Base-by-base conservation (phyloP, 2,797 vertebrate genomes). In the Sebastes trivittatus region DNA sequence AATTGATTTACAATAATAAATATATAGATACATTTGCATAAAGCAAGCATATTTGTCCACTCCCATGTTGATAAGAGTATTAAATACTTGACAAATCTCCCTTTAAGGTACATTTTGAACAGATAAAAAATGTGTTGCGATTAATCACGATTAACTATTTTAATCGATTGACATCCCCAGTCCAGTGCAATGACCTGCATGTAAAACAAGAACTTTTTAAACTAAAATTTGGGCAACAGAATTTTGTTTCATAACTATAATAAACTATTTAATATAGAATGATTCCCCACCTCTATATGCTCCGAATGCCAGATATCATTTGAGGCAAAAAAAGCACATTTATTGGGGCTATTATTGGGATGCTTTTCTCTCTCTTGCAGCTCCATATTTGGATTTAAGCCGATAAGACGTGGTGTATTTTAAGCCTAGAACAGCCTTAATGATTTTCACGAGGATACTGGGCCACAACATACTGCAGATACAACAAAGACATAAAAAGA, bases 1-100 rank as follows among this genome's bases (percentile, higher is more conserved):
- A 46, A 7, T 7, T 46, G 42, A 18, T 46, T 46, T 46, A 1
- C 42, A 46, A 16, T 46, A 46, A 46, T 16, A 18, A 46, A 7
- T 18, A 46, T 42, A 42, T 46, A 1, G 0, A 1, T 46, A 18
- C 0, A 46, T 46, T 46, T 46, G 14, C 14, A 3, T 0, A 46
- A 46, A 46, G 14, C 14, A 46, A 46, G 14, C 42, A 46, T 46
- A 1, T 46, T 46, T 46, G 14, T 7, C 6, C 0, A 46, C 42
- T 46, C 42, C 42, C 0, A 46, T 46, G 42, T 46, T 46, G 42
- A 46, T 46, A 0, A 46, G 42, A 46, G 0, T 46, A 46, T 18
- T 46, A 46, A 16, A 18, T 46, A 46, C 6, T 46, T 46, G 42
- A 46, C 42, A 46, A 46, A 46, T 46, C 14, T 46, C 1, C 14